phyloP scores from a whole-genome alignment of 1,140 invertebrate species.

The Theocolax elegans region DNA sequence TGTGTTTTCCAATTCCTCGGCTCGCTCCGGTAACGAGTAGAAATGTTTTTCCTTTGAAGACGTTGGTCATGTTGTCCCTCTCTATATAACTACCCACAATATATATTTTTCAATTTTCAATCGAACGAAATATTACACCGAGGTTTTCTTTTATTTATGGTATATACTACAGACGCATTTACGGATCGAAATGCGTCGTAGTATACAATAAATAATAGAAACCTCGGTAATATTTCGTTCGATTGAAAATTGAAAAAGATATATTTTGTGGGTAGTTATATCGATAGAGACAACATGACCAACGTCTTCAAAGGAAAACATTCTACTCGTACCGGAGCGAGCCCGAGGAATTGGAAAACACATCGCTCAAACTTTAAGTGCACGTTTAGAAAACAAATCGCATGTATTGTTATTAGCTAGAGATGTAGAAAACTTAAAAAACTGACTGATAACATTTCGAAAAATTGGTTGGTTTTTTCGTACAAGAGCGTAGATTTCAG shows the following conservation, averaged over 20 bases:
- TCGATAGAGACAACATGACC: too few relatives aligned
- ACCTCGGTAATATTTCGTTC: too few relatives aligned
- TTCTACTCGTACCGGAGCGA: conserved; percentile 82
- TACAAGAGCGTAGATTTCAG: conserved; percentile 72
- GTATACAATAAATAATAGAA: too few relatives aligned
- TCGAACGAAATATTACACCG: too few relatives aligned
- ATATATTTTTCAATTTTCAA: too few relatives aligned
- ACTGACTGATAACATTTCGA: conserved; percentile 66
- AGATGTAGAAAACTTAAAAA: conserved; percentile 73
- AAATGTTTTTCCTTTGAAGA: conserved; percentile 67
- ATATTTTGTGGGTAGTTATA: too few relatives aligned
- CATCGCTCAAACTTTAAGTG: conserved; percentile 78
- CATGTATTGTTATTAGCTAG: conserved; percentile 81
- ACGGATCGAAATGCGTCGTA: too few relatives aligned
- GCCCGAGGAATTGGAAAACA: conserved; percentile 87
- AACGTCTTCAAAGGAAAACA: conserved; percentile 65
- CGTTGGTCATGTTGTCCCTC: neutral
- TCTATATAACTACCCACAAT: too few relatives aligned
- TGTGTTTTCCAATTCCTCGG: conserved; percentile 84
- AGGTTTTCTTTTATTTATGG: too few relatives aligned
- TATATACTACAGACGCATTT: too few relatives aligned
- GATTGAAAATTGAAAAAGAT: too few relatives aligned
- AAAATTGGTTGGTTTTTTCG: conserved; percentile 65
- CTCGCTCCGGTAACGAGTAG: conserved; percentile 86
- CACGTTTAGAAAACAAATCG: conserved; percentile 72